Conservation (phyloP, 2,888 invertebrate species). For the Lepidochrysops patricia region DNA sequence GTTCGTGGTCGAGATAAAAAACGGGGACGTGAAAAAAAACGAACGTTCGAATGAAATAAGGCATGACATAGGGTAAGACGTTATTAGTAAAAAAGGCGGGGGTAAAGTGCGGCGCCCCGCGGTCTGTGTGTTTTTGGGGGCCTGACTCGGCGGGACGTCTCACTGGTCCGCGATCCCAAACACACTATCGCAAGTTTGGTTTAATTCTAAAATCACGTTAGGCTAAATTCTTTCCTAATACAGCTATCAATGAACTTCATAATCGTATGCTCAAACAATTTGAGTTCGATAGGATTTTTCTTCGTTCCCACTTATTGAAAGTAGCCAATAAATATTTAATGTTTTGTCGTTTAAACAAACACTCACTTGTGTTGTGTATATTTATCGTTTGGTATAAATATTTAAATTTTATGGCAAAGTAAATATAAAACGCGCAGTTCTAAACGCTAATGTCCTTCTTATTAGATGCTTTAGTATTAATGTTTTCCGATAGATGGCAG, state of each 20-base stretch:
- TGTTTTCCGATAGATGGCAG: constrained; percentile 30
- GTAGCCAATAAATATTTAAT: constrained; percentile 61
- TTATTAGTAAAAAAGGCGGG: constrained; percentile 59
- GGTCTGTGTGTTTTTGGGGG: constrained; percentile 71
- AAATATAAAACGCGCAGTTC: neutral
- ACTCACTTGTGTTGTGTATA: constrained; percentile 41
- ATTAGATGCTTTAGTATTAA: neutral
- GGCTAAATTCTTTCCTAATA: constrained; percentile 15
- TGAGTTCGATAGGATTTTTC: constrained; percentile 20
- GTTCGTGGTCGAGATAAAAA: constrained; percentile 51
- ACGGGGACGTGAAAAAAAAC: constrained; percentile 57
- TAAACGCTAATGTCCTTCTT: neutral
- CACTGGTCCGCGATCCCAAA: constrained; percentile 33
- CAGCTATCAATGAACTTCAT: constrained; percentile 10
- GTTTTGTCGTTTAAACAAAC: constrained; percentile 65
- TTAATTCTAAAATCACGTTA: neutral
- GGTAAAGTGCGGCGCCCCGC: constrained; percentile 46
- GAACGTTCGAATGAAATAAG: constrained; percentile 61
- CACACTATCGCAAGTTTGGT: constrained; percentile 18
- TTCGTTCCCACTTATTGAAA: constrained; percentile 58
- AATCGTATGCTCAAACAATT: constrained; percentile 7
- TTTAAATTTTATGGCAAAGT: neutral
- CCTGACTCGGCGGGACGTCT: constrained; percentile 52
- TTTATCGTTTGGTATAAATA: constrained; percentile 30
- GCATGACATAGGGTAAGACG: constrained; percentile 67